A percentile compares a stretch with the other conserved stretches of the same genome.
Conservation (phyloP, 2,888 invertebrate species). For the Alcis repandata region DNA sequence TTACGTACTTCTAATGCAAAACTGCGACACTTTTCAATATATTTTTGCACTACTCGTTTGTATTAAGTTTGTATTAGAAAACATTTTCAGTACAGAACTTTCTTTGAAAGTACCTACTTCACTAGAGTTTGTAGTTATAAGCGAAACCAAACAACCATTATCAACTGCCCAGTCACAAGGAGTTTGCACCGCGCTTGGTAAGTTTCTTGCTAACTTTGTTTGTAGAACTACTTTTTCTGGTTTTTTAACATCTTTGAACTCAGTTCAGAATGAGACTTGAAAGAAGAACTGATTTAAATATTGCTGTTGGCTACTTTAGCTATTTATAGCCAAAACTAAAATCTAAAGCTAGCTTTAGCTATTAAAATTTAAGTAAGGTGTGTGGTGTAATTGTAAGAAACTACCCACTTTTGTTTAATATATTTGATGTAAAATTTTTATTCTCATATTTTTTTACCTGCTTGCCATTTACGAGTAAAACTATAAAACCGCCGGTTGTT, state of each 20-base stretch:
- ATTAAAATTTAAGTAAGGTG: no score
- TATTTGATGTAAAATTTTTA: no score
- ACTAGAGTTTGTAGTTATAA: conserved; percentile 35
- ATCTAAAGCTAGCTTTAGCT: no score
- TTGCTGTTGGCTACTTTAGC: no score
- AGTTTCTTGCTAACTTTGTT: conserved; percentile 37
- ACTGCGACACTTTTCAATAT: background rate
- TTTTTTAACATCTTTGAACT: conserved; percentile 36
- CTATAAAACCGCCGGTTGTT: no score
- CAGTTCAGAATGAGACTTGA: conserved; percentile 27
- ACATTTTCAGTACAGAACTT: conserved; percentile 1
- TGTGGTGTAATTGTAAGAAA: no score
- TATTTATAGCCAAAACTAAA: no score
- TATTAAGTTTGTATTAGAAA: conserved; percentile 2
- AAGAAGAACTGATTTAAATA: conserved; percentile 19
- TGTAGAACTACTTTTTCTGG: conserved; percentile 32
- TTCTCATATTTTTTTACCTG: no score
- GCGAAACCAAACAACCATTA: conserved; percentile 35
- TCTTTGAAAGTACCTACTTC: background rate
- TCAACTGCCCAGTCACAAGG: conserved; percentile 35
- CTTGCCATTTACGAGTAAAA: no score
- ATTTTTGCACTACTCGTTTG: background rate
- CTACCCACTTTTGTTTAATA: no score
- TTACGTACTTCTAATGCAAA: background rate
- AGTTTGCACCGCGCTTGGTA: conserved; percentile 34